A percentile compares a stretch with the other conserved stretches of the same genome.
These are phyloP conservation scores for Pyrrhura leucotis DNA, from an alignment of 2,797 vertebrate genomes.

Conservation along the genomic window DNA sequence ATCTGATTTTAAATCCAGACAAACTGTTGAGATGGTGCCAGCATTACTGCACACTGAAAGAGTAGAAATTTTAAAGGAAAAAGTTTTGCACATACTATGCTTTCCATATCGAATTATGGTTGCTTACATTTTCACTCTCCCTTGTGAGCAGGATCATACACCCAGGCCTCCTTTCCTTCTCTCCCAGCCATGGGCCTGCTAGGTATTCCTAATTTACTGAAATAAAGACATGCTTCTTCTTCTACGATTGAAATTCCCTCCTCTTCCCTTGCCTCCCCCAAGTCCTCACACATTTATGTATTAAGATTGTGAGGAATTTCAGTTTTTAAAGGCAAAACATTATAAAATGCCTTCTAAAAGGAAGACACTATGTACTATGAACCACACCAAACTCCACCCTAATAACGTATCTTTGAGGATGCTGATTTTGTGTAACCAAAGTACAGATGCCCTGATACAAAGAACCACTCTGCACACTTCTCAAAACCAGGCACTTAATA, in stretches of 20 bases:
- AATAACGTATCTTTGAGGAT: neutral
- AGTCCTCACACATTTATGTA: neutral
- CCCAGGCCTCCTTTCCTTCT: neutral
- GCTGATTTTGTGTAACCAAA: neutral
- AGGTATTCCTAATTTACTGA: neutral
- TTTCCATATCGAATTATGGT: neutral
- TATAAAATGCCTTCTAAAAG: neutral
- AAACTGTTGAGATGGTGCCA: conserved; percentile 36
- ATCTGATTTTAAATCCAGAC: conserved; percentile 71
- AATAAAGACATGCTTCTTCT: neutral
- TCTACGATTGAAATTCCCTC: neutral
- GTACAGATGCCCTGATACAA: neutral
- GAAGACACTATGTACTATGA: neutral
- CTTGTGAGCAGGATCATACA: neutral
- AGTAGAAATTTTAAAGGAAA: neutral
- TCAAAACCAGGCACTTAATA: neutral
- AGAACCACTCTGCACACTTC: accelerated
- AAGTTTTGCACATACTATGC: neutral
- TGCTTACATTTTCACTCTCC: neutral
- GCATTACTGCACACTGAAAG: neutral
- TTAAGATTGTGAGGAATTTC: neutral
- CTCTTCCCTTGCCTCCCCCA: neutral
- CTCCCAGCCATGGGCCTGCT: neutral
- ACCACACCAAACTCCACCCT: neutral
- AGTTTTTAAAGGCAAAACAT: neutral